Evolutionary conservation across 2,888 invertebrate species (phyloP).

Genomic region (Drosophila atripex): DNA sequence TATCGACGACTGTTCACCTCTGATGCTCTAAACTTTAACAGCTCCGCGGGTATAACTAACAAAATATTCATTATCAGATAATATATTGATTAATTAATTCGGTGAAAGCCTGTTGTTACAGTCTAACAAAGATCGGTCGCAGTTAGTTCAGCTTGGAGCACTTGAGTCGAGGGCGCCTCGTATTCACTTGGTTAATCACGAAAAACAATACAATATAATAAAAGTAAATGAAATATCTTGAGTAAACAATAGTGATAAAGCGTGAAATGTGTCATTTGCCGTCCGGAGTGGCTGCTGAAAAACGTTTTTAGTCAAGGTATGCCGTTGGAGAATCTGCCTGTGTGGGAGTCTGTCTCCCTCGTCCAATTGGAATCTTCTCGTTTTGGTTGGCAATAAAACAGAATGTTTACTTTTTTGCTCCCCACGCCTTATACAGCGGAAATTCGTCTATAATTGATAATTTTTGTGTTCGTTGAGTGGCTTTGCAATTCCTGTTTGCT

Average conservation of each 20-base stretch:
- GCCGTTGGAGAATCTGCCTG: constrained; percentile 49
- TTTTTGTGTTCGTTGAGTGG: constrained; percentile 22
- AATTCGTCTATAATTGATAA: constrained; percentile 34
- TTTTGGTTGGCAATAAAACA: constrained; percentile 49
- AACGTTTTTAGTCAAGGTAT: constrained; percentile 61
- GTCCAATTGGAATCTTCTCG: constrained; percentile 64
- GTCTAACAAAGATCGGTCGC: neutral
- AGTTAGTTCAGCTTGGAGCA: neutral
- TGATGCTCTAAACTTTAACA: neutral
- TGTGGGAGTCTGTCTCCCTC: constrained; percentile 62
- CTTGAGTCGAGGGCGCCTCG: constrained; percentile 35
- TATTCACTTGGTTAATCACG: constrained; percentile 58
- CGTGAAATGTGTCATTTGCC: constrained; percentile 50
- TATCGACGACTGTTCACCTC: neutral
- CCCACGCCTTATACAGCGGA: constrained; percentile 5
- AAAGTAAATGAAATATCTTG: constrained; percentile 48
- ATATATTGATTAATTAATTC: neutral
- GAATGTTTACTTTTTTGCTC: constrained; percentile 30
- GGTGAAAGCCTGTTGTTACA: neutral
- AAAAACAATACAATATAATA: constrained; percentile 58
- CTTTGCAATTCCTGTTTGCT: constrained; percentile 32
- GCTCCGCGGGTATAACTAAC: neutral
- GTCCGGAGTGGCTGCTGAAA: constrained; percentile 42
- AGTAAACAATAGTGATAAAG: constrained; percentile 64
- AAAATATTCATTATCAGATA: neutral